These are phyloP conservation scores for Cavia aperea DNA, from an alignment of 2,113 vertebrate species.

Conservation along the genomic window DNA sequence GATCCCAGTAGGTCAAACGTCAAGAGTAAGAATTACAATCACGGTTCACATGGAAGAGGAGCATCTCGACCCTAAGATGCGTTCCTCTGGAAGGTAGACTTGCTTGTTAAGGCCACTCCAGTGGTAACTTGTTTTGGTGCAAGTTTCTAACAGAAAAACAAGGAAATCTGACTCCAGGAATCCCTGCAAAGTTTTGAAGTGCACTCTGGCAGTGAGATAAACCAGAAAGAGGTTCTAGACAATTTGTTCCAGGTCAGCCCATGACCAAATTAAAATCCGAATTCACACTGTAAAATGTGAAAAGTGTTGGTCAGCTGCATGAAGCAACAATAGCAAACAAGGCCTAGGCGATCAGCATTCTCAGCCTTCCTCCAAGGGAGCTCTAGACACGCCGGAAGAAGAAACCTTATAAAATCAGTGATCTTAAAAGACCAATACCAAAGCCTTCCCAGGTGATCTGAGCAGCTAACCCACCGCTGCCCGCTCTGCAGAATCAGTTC, in stretches of 20 bases:
- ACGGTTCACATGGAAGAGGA: neutral
- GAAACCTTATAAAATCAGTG: neutral
- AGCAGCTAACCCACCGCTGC: neutral
- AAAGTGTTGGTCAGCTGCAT: neutral
- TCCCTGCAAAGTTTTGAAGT: neutral
- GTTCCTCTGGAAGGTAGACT: neutral
- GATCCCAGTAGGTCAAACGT: neutral
- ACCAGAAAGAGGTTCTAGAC: slow-evolving; percentile 2
- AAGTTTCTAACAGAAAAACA: slow-evolving; percentile 29
- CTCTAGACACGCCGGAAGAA: neutral
- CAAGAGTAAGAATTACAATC: neutral
- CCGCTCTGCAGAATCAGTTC: neutral
- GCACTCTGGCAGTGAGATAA: neutral
- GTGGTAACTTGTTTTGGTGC: neutral
- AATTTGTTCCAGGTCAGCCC: neutral
- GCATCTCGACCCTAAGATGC: neutral
- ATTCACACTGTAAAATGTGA: neutral
- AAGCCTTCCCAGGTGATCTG: neutral
- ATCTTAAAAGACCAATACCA: neutral
- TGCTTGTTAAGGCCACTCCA: neutral
- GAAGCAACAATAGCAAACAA: slow-evolving; percentile 11
- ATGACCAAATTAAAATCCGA: slow-evolving; percentile 22
- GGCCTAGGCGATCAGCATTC: neutral
- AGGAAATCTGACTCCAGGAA: neutral
- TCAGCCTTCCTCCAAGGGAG: slow-evolving; percentile 10